Evolutionary conservation across 2,797 vertebrate genomes (phyloP), one percentile per base, ranked within the genome.

Genomic region (Hylomyscus alleni): DNA sequence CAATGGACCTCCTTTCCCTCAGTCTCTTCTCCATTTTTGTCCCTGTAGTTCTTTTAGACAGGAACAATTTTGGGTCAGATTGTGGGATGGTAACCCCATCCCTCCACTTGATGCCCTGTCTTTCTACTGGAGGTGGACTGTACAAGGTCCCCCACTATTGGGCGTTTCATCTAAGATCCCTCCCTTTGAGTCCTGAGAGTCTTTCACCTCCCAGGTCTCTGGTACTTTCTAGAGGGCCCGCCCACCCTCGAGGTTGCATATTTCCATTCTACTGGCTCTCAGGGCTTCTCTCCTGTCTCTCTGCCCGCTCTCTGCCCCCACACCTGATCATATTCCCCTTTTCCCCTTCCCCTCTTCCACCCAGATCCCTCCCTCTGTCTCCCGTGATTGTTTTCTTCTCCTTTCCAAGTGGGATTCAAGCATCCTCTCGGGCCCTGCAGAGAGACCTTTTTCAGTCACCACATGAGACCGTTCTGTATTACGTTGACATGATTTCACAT

Each of bases 361-460:
- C n/a, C 69, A 37, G 69, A 3, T 37, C n/a, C 3, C 19, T 37
- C 69, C 69, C n/a, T 72, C 69, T 72, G 69, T 3, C 9, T 72
- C 69, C 69, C 3, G 7, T 37, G n/a, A 37, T 72, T 10, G 69
- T 9, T 72, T 72, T 72, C n/a, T 72, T 72, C 69, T 72, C 19
- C 69, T 37, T 72, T 19, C n/a, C 69, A 72, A 72, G 69, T 72
- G 69, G 69, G n/a, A 72, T 20, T 72, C 19, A 37, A 72, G 69
- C 69, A 72, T 37, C 69, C 17, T 72, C 69, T 72, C 20, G 19
- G 69, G 69, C 9, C n/a, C 69, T 6, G 9, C 17, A 37, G n/a
- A 72, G 44, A 50, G 75, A 76, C 44, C 13, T 93, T 94, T 92
- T 94, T 77, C 73, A 82, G 20, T 84, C 82, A 69, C 7, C 60